Conservation (phyloP, 2,888 invertebrate species). For the Eudemis profundana region DNA sequence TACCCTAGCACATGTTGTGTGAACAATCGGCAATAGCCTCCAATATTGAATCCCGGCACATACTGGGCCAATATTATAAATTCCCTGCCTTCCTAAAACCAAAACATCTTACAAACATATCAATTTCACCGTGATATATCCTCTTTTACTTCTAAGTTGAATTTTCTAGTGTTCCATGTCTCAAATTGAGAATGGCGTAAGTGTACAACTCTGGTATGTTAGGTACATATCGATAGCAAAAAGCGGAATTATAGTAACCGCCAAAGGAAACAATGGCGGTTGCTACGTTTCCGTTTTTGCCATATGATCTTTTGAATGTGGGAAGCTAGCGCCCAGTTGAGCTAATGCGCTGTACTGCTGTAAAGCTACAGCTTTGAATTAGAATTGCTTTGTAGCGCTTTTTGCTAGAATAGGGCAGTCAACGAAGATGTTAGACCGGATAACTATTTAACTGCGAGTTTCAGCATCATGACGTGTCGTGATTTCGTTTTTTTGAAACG, state of each 20-base stretch:
- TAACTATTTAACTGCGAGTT: too few species aligned
- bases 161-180: not conserved
- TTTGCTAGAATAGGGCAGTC: not conserved
- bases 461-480: too few species aligned
- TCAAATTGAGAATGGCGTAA: not conserved
- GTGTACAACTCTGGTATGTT: not conserved
- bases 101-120: not conserved
- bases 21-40: not conserved
- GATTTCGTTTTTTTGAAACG: too few species aligned
- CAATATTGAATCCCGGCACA: conserved; percentile 10
- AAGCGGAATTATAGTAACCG: too few species aligned
- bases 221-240: too few species aligned
- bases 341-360: not conserved
- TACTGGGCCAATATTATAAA: conserved; percentile 10
- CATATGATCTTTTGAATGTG: not conserved
- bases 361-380: conserved; percentile 5
- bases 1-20: not conserved
- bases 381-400: conserved; percentile 6
- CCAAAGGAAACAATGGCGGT: too few species aligned
- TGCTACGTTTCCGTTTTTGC: too few species aligned
- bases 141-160: not conserved
- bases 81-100: not conserved
- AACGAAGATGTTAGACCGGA: not conserved
- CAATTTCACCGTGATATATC: not conserved
- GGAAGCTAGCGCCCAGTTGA: not conserved